Base-by-base conservation (phyloP, 2,113 vertebrate species). In the Collichthys lucidus region DNA sequence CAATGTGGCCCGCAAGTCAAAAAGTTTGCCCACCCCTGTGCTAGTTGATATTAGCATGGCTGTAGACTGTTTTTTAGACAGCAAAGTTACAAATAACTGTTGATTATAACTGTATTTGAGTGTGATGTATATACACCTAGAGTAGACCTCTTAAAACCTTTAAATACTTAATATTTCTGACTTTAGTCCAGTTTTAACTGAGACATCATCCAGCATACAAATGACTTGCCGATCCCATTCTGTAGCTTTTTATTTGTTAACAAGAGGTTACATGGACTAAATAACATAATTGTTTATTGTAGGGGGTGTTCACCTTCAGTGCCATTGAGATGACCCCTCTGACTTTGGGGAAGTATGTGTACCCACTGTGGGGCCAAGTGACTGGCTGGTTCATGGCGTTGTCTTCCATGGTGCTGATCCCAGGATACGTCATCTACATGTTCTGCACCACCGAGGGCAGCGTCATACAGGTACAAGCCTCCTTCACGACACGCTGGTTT, bases 321-420 rank as follows among this genome's bases (percentile, higher is more conserved):
- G 97, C 95, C 68, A 94, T 97, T 60, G 96, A 98, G 93, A 98
- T 98, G 97, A 96, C 96, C 11, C 97, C 97, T 60, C 90, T 97
- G 70, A 96, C 93, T 0, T 75, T 97, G 83, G 97, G 97, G 29
- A 96, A 95, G 78, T 98, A 97, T 0, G 77, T 97, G 29, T 98
- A 96, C 69, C 97, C 97, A 0, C n/a, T 91, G 0, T 98, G 97
- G 97, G 96, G 97, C 9, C 97, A 98, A 88, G 95, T 91, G 44
- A 95, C 96, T 0, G 97, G 96, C 4, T 97, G 97, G 97, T 74
- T 95, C 55, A 97, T 98, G 97, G 94, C 96, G 9, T 77, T 97
- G 73, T 98, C 96, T 10, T 97, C 97, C 40, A 98, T 98, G 97
- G 7, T 97, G 0, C 92, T 98, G 52, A 94, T 98, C 46, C 97